Evolutionary conservation across 2,113 vertebrate genomes (phyloP), one percentile per base, ranked within the genome.

Genomic region (Mohoua ochrocephala): DNA sequence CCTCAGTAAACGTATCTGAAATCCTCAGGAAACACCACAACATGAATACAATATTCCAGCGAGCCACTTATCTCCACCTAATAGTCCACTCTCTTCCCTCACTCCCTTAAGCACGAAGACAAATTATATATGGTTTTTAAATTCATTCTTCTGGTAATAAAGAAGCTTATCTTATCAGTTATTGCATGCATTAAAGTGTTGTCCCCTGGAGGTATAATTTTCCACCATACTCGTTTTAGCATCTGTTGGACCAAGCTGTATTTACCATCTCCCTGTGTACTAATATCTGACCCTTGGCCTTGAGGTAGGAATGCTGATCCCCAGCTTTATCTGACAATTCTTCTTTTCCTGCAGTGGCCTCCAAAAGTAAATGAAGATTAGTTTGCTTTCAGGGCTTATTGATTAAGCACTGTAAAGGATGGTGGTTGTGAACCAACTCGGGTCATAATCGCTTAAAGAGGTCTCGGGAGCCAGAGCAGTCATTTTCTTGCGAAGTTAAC

Each of bases 321-420:
- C 30, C 69, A 78, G 95, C 57, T 83, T 92, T 88, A 93, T 84
- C 93, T 91, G 86, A 50, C 39, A 3, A 87, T 47, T 94, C 88
- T 18, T 47, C 30, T 53, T 97, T 92, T 95, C 95, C 91, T 91
- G 68, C 91, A 75, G 96, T 88, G 97, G 85, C 91, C 79, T 88
- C 79, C 75, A 57, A 90, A 93, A 87, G 75, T 54, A 96, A 93
- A 92, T 84, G 84, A 93, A 96, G 91, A 93, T 94, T 78, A 96
- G 86, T 87, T 93, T 89, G 81, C 83, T 97, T 96, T 97, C 88
- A 84, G 95, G 84, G 73, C 94, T 97, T 97, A 98, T 97, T 97
- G 97, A 97, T 97, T 97, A 96, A 92, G 75, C 41, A 61, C 84
- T 91, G 94, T 80, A 95, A 90, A 88, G 61, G 81, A 87, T 52